Base-by-base conservation (phyloP, 1,140 invertebrate genomes). In the Cyclargus thomasi region DNA sequence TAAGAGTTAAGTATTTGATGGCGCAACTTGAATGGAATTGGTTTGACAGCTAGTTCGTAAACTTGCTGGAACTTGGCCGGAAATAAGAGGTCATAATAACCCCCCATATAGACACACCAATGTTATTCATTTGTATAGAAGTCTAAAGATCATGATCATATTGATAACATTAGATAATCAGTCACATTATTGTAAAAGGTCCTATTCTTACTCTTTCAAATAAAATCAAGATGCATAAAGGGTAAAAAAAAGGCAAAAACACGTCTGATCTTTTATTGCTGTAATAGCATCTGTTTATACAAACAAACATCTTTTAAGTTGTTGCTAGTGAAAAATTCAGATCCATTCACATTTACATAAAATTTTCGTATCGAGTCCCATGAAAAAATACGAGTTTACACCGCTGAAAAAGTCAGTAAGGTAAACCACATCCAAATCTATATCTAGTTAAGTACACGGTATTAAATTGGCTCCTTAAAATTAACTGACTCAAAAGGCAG, bases 281-380 rank as follows among this genome's bases (percentile, higher is more conserved):
- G 85, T 89, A 78, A 87, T 86, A 91, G 87, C 87, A 84, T 90
- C 81, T 77, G 76, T 87, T 86, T 83, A 83, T 85, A 88, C 82
- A 87, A 86, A 87, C 83, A 86, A 88, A 83, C 77, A 84, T 83
- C 79, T 79, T 80, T 85, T 89, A 85, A 75, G 78, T 79, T 85
- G 80, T 47, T 80, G 81, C 82, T 83, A 87, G 79, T 82, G 83
- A 59, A 83, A 82, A 83, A 85, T 79, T 81, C 82, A 84, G 80
- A 85, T 85, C 76, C 66, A 78, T 77, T 72, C 68, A 62, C 73
- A 80, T 81, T 76, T 82, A 81, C 77, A 80, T 76, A 78, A 70
- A 74, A 20, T 55, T 35, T 39, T 39, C 65, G 22, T 70, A 70
- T 72, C 64, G 63, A 71, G 74, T 70, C 81, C 79, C 77, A 80